A percentile compares a stretch with the other conserved stretches of the same genome.
Evolutionary conservation across 1,140 invertebrate species (phyloP).

Genomic region (Cherax quadricarinatus): DNA sequence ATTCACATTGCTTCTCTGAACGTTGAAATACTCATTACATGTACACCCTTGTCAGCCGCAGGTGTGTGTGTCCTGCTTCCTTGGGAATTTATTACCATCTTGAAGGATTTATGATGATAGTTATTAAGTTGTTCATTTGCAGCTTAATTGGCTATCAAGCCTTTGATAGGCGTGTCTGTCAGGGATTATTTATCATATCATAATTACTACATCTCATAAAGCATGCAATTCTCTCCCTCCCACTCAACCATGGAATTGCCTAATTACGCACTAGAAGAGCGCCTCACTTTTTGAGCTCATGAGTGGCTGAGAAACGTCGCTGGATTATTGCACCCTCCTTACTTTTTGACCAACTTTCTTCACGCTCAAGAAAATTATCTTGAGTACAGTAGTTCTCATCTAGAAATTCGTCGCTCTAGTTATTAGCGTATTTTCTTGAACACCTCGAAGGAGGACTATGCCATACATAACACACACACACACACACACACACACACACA

Average conservation of each 20-base stretch:
- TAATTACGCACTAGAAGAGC: constrained; percentile 63
- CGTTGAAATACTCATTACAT: neutral
- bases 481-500: too few species aligned
- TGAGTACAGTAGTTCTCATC: neutral
- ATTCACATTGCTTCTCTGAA: neutral
- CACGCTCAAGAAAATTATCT: constrained; percentile 29
- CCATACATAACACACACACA: too few species aligned
- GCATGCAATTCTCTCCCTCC: constrained; percentile 57
- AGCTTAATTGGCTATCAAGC: constrained; percentile 69
- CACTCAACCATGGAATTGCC: constrained; percentile 66
- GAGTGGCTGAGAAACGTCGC: constrained; percentile 16
- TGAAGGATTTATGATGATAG: constrained; percentile 68
- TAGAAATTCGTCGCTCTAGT: neutral
- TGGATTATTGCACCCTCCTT: constrained; percentile 35
- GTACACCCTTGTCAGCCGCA: constrained; percentile 37
- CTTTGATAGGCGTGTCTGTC: constrained; percentile 66
- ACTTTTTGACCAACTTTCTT: constrained; percentile 42
- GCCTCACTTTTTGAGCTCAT: constrained; percentile 27
- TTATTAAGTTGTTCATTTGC: constrained; percentile 71
- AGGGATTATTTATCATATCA: constrained; percentile 69
- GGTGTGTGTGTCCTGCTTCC: constrained; percentile 37
- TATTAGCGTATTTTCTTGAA: neutral
- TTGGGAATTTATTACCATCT: constrained; percentile 63
- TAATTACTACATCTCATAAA: constrained; percentile 70
- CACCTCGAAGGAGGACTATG: too few species aligned